Conservation (phyloP, 1,140 invertebrate species). For the Philotrypesis tridentata region DNA sequence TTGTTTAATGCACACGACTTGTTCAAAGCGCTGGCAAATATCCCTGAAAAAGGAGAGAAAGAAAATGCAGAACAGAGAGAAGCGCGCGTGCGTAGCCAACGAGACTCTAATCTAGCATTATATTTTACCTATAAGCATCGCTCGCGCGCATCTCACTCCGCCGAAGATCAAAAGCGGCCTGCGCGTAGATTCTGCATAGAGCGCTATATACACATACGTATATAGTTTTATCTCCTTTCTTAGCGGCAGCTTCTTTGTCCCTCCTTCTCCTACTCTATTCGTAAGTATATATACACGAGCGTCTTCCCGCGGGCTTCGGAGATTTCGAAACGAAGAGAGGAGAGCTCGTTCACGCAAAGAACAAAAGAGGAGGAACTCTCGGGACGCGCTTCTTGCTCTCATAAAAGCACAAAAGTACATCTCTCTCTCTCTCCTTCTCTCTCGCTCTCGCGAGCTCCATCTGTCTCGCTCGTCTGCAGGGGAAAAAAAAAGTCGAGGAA, state of each 20-base stretch:
- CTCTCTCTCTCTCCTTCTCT: conserved; percentile 49
- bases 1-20: too few species aligned
- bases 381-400: conserved; percentile 55
- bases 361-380: conserved; percentile 66
- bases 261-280: conserved; percentile 14
- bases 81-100: too few species aligned
- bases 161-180: conserved; percentile 22
- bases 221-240: conserved; percentile 49
- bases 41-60: too few species aligned
- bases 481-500: neutral
- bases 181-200: conserved; percentile 21
- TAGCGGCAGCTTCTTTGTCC: conserved; percentile 20
- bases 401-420: conserved; percentile 70
- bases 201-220: neutral
- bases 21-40: too few species aligned
- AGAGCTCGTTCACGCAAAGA: conserved; percentile 58
- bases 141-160: neutral
- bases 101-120: neutral
- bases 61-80: too few species aligned
- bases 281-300: neutral
- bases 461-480: neutral
- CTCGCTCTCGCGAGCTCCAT: neutral
- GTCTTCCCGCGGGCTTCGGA: conserved; percentile 42
- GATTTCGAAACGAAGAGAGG: conserved; percentile 61
- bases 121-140: conserved; percentile 31